Percentiles rank a stretch among this genome's conserved stretches.
phyloP scores from a whole-genome alignment of 2,113 vertebrate species.

The Phocoena phocoena region DNA sequence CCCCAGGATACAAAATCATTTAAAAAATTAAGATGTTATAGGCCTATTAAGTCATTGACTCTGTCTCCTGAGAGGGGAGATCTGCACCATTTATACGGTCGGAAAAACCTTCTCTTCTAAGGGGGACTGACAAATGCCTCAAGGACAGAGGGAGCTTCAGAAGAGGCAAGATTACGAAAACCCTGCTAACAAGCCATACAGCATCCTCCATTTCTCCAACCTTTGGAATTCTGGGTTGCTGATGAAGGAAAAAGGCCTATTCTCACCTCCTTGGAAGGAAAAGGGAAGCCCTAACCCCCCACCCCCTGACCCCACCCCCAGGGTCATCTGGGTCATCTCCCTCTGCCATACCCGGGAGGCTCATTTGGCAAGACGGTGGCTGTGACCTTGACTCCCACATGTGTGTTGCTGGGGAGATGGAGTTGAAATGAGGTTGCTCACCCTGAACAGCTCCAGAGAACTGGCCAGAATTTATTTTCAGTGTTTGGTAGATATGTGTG shows the following conservation, averaged over 20 bases:
- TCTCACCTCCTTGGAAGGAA: neutral
- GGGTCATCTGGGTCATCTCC: neutral
- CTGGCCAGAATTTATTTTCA: neutral
- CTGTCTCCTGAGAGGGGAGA: constrained; percentile 18
- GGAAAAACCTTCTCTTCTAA: neutral
- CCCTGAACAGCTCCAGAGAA: neutral
- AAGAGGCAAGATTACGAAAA: neutral
- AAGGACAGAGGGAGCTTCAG: too few species aligned
- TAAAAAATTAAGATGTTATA: constrained; percentile 72
- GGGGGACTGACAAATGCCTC: neutral
- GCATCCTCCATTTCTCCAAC: neutral
- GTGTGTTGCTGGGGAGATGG: accelerated
- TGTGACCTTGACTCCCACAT: neutral
- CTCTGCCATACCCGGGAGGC: accelerated
- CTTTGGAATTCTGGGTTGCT: neutral
- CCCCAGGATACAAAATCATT: constrained; percentile 67
- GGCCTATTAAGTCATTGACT: constrained; percentile 64
- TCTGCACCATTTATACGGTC: neutral
- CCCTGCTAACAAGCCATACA: accelerated
- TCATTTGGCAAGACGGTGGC: neutral
- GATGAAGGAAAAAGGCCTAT: neutral
- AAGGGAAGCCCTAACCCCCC: neutral
- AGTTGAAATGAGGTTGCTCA: neutral
- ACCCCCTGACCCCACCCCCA: accelerated
- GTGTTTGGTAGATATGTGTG: neutral